Conservation (phyloP, 2,113 vertebrate species). For the Patagioenas fasciata region DNA sequence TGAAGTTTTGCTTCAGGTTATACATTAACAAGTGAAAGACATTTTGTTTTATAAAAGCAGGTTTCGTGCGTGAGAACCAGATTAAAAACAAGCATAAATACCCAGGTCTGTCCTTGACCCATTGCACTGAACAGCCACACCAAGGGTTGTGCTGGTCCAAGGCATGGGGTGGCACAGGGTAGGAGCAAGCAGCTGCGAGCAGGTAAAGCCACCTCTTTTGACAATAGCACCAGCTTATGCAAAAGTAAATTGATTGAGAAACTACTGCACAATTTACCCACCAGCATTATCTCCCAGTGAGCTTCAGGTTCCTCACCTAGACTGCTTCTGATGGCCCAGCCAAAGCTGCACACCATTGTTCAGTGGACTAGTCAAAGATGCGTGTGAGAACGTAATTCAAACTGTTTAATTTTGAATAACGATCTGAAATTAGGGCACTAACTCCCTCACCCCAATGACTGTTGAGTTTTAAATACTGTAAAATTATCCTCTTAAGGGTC, state of each 20-base stretch:
- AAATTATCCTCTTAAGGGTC: not conserved
- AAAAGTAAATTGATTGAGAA: not conserved
- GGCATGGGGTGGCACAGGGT: not conserved
- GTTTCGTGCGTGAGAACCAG: not conserved
- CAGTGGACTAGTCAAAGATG: not conserved
- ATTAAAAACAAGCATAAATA: not conserved
- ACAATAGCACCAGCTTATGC: not conserved
- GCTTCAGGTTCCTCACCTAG: not conserved
- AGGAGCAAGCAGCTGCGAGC: not conserved
- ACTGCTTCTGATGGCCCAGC: not conserved
- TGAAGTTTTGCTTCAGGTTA: not conserved
- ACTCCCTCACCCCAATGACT: not conserved
- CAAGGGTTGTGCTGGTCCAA: not conserved
- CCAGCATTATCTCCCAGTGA: not conserved
- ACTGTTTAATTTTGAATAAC: not conserved
- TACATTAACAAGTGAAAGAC: not conserved
- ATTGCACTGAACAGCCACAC: not conserved
- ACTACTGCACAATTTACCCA: not conserved
- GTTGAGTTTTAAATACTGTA: not conserved
- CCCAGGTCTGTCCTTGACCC: not conserved
- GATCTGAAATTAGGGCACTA: not conserved
- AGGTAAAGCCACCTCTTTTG: not conserved
- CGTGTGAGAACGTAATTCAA: not conserved
- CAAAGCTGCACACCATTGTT: rapidly evolving
- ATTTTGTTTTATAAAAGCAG: not conserved